phyloP scores from a whole-genome alignment of 1,140 invertebrate species.

The Sitodiplosis mosellana region DNA sequence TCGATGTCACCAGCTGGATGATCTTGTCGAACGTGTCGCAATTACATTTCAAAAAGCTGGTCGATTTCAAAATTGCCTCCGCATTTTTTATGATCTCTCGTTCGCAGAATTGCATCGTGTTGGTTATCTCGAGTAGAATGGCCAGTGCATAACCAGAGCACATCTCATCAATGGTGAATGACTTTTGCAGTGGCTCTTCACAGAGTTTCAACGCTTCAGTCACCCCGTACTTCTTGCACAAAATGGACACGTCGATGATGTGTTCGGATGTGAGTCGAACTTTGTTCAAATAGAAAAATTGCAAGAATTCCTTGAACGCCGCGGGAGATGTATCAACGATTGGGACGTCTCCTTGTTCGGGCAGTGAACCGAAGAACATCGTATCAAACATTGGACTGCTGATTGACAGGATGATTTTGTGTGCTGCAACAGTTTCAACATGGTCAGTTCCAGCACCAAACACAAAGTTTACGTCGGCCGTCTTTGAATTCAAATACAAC shows the following conservation, averaged over 20 bases:
- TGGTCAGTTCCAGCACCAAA: not conserved
- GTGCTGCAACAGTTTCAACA: not conserved
- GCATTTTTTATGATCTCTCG: not conserved
- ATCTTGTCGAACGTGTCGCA: not conserved
- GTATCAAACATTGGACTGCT: not conserved
- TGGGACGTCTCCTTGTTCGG: not conserved
- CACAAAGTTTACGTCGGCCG: not conserved
- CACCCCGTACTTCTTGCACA: not conserved
- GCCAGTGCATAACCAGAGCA: not conserved
- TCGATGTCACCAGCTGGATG: not conserved
- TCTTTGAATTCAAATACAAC: not conserved
- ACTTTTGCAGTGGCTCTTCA: not conserved
- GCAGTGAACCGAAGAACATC: not conserved
- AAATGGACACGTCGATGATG: not conserved
- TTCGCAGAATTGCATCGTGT: not conserved
- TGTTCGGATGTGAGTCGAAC: not conserved
- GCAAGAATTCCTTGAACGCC: not conserved
- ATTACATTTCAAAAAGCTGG: not conserved
- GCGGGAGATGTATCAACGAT: not conserved
- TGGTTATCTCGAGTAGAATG: not conserved
- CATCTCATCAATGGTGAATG: not conserved
- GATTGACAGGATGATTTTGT: not conserved
- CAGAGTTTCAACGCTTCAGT: not conserved
- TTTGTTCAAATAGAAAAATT: not conserved
- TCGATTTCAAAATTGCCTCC: not conserved